These are phyloP conservation scores for Echinometra lucunter DNA, from an alignment of 53 echinoderm and acorn worm genomes.

Conservation along the genomic window DNA sequence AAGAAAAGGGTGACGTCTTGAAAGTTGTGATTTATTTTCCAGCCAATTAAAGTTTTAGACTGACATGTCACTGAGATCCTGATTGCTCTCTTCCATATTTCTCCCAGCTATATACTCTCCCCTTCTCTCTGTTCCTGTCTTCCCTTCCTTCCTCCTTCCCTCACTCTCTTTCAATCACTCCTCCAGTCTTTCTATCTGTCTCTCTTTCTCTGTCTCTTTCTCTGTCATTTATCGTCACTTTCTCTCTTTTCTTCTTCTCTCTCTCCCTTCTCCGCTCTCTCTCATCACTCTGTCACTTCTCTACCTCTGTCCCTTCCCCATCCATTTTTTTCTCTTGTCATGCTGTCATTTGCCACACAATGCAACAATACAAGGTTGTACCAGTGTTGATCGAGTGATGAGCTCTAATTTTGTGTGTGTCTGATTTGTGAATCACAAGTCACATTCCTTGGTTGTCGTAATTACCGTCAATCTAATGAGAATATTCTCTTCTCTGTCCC, in stretches of 20 bases:
- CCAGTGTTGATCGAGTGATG: conserved; percentile 39
- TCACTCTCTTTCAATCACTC: background rate
- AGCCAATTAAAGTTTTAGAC: conserved; percentile 55
- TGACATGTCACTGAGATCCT: conserved; percentile 37
- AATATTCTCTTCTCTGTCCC: background rate
- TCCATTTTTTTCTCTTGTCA: background rate
- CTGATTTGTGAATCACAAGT: conserved; percentile 43
- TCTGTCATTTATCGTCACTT: background rate
- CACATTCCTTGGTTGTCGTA: conserved; percentile 43
- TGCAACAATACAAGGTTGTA: conserved; percentile 37
- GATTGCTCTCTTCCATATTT: background rate
- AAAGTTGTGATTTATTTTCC: conserved; percentile 56
- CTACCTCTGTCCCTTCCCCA: background rate
- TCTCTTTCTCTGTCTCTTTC: background rate
- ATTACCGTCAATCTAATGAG: conserved; percentile 36
- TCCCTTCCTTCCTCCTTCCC: background rate
- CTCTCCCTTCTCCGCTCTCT: background rate
- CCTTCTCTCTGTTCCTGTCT: background rate
- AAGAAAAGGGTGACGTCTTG: conserved; percentile 42
- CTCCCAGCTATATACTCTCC: background rate
- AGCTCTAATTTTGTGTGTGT: conserved; percentile 40
- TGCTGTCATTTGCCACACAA: conserved; percentile 9
- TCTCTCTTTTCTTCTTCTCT: background rate
- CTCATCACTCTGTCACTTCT: background rate
- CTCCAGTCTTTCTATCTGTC: background rate